A percentile compares a stretch with the other conserved stretches of the same genome.
phyloP scores from a whole-genome alignment of 1,140 invertebrate species.

The Hesperophylax magnus region DNA sequence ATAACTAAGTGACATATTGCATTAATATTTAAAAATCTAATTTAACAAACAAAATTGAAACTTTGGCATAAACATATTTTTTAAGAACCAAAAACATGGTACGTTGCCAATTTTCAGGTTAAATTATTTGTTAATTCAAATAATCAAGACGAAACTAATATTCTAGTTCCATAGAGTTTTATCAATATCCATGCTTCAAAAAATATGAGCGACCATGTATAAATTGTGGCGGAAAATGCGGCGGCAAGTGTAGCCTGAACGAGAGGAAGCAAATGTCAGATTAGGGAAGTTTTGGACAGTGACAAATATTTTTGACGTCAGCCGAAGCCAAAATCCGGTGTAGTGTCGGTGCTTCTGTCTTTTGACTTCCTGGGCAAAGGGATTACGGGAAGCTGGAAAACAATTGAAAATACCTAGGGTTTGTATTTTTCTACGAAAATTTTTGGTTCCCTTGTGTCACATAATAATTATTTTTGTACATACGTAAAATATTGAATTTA shows the following conservation, averaged over 20 bases:
- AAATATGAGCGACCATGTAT: conserved; percentile 33
- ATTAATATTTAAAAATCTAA: too few relatives aligned
- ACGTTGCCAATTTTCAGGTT: too few relatives aligned
- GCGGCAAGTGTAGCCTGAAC: conserved; percentile 10
- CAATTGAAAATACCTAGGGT: conserved; percentile 12
- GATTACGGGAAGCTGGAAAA: conserved; percentile 20
- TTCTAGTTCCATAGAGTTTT: background rate
- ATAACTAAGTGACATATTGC: too few relatives aligned
- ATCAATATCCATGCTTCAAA: conserved; percentile 31
- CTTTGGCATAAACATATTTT: too few relatives aligned
- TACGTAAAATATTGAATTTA: too few relatives aligned
- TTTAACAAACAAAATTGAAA: too few relatives aligned
- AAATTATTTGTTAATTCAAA: too few relatives aligned
- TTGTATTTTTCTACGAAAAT: background rate
- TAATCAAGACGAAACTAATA: background rate
- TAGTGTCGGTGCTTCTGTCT: background rate
- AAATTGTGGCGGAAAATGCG: conserved; percentile 11
- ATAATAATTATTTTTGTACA: too few relatives aligned
- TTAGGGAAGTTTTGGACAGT: conserved; percentile 33
- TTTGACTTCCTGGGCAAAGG: background rate
- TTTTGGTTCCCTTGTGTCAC: too few relatives aligned
- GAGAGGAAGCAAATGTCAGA: conserved; percentile 23
- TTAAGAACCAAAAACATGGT: too few relatives aligned
- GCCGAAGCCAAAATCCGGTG: conserved; percentile 27
- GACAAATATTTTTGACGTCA: conserved; percentile 30